Evolutionary conservation across 2,888 invertebrate species (phyloP).

Genomic region (Cantharis rufa): DNA sequence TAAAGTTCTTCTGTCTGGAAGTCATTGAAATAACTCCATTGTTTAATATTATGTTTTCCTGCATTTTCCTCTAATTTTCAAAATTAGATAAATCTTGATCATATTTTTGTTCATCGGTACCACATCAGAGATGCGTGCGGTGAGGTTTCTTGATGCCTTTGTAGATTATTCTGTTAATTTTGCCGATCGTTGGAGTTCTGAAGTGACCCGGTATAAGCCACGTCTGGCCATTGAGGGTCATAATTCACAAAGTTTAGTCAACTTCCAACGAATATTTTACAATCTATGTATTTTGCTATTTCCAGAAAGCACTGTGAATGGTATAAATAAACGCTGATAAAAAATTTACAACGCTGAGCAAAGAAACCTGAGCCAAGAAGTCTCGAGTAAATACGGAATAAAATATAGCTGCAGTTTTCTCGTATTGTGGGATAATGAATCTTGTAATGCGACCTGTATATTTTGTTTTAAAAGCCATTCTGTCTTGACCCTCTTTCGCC

Average conservation of each 20-base stretch:
- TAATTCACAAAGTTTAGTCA: not conserved
- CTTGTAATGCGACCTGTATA: not conserved
- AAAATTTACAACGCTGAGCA: not conserved
- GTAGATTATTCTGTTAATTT: no score
- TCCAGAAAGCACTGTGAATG: not conserved
- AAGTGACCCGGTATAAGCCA: not conserved
- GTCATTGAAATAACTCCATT: no score
- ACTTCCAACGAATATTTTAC: constrained; percentile 15
- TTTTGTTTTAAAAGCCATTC: not conserved
- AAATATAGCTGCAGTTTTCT: not conserved
- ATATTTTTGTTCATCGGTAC: no score
- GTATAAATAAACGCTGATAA: not conserved
- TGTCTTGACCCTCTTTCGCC: not conserved
- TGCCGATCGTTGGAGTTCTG: no score
- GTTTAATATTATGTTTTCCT: no score
- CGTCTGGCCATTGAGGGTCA: not conserved
- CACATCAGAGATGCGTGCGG: no score
- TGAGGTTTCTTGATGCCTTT: no score
- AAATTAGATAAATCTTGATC: no score
- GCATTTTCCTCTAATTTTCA: no score
- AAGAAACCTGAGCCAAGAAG: not conserved
- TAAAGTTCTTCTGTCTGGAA: no score
- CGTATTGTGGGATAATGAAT: not conserved
- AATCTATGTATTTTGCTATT: not conserved
- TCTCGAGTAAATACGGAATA: not conserved